Base-by-base conservation (phyloP, 2,797 vertebrate genomes). In the Phoeniculus purpureus region DNA sequence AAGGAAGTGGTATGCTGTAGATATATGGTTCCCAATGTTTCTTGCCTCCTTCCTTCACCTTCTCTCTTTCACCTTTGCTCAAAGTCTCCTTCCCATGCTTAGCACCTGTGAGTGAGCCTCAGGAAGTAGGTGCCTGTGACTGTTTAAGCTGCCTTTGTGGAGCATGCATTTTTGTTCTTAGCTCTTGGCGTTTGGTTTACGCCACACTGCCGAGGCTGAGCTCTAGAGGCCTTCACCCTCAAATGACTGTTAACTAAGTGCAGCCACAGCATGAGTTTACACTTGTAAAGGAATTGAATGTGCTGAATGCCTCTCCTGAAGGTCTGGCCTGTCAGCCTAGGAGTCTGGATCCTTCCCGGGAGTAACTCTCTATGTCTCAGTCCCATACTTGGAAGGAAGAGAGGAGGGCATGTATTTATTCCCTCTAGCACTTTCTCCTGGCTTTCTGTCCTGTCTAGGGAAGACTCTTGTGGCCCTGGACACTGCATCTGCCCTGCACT, bases 1-100 rank as follows among this genome's bases (percentile, higher is more conserved):
- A 79, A 90, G 65, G 76, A 95, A 93, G 84, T 11, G 56, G 75
- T 47, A 59, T 23, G 51, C n/a, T 66, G 20, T 43, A 43, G 59
- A 34, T 20, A 59, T 3, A 1, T 12, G 10, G 29, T 16, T 85
- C 50, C 40, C 20, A 58, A 1, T 21, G 8, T 26, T 90, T 79
- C 50, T 60, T 61, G 26, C 55, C 58, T 64, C 34, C 43, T 67
- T 72, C 55, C 15, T 65, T 71, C 5, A 4, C 43, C 51, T 79
- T 25, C 14, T 65, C n/a, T 29, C 15, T 67, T 81, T 31, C 16
- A 1, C 2, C 27, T 66, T 29, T 64, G 45, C 45, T 81, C 45
- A 20, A 37, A n/a, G 12, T 43, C 61, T 67, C 34, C 23, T 81
- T 83, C 27, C 31, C 3, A 1, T 17, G 9, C 37, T 75, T 74